Evolutionary conservation across 2,797 vertebrate species (phyloP).

Genomic region (Diplodus sargus): DNA sequence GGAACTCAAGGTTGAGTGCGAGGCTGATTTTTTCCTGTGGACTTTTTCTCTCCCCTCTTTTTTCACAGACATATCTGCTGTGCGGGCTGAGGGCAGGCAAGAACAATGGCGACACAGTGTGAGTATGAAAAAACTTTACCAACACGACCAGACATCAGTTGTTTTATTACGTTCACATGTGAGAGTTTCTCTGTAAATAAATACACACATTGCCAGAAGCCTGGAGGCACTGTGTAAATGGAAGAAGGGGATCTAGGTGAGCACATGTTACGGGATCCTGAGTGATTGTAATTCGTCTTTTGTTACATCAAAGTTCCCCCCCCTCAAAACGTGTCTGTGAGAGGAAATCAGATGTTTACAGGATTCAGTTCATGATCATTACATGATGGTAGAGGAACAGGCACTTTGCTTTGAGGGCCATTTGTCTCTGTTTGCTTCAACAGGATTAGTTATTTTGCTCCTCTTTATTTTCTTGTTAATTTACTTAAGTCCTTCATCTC

Average conservation of each 20-base stretch:
- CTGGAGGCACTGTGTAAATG: neutral
- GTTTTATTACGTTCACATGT: rapidly evolving
- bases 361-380: neutral
- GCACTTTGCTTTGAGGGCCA: neutral
- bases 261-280: constrained; percentile 39
- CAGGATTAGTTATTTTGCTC: neutral
- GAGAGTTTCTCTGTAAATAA: neutral
- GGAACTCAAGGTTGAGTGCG: constrained; percentile 22
- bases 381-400: neutral
- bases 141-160: neutral
- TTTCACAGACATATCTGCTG: constrained; percentile 80
- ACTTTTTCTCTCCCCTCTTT: neutral
- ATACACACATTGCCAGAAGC: neutral
- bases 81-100: constrained; percentile 84
- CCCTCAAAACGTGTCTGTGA: neutral
- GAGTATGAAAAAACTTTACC: constrained; percentile 69
- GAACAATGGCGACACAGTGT: constrained; percentile 89
- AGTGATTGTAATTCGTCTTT: neutral
- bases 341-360: neutral
- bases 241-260: constrained; percentile 12
- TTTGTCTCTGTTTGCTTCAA: neutral
- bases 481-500: neutral
- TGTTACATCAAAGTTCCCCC: neutral
- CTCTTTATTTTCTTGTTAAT: neutral
- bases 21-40: constrained; percentile 45